These are phyloP conservation scores for Danio kyathit DNA, from an alignment of 2,797 vertebrate species.

Conservation along the genomic window DNA sequence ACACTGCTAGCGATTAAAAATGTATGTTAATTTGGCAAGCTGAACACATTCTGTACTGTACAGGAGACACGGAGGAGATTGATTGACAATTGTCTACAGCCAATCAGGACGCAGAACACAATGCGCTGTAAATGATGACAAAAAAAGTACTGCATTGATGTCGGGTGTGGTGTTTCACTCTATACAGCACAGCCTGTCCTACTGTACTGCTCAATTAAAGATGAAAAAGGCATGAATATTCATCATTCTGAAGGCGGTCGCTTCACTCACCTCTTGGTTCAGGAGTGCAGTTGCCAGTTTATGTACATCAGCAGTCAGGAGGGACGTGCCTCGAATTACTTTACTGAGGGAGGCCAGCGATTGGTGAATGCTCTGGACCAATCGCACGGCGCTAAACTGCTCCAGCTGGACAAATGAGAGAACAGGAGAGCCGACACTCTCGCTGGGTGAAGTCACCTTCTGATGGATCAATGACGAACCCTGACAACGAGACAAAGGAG, in stretches of 20 bases:
- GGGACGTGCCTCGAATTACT: conserved; percentile 92
- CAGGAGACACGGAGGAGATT: no score
- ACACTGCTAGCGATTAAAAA: no score
- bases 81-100: no score
- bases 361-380: conserved; percentile 94
- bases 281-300: conserved; percentile 90
- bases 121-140: no score
- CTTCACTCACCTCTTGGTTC: conserved; percentile 89
- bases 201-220: neutral
- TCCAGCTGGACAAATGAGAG: conserved; percentile 90
- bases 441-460: conserved; percentile 87
- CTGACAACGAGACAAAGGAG: conserved; percentile 68
- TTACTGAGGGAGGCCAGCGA: conserved; percentile 95
- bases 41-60: no score
- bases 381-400: conserved; percentile 88
- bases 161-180: no score
- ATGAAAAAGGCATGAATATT: no score
- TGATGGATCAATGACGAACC: conserved; percentile 94
- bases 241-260: neutral
- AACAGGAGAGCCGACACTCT: conserved; percentile 87
- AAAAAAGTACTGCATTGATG: neutral
- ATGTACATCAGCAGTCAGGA: conserved; percentile 90
- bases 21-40: no score
- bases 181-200: neutral
- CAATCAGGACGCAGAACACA: no score